Conservation (phyloP, 2,113 vertebrate species). For the Sporophila hypoxantha region DNA sequence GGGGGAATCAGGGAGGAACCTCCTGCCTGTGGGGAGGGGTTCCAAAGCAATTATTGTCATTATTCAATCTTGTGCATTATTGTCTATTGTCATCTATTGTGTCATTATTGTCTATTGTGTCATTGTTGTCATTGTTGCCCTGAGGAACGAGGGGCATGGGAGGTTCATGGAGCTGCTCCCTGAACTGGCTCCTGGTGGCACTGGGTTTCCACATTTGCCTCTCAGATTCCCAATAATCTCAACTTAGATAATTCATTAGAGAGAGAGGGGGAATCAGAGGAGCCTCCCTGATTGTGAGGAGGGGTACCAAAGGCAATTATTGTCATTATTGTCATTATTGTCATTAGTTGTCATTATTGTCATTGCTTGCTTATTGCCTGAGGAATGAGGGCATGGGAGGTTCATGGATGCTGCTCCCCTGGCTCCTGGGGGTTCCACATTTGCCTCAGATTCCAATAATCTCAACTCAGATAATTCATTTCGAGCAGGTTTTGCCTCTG, state of each 20-base stretch:
- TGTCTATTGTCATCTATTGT: too few relatives aligned
- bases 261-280: too few relatives aligned
- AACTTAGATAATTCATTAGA: not conserved
- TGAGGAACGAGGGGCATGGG: not conserved
- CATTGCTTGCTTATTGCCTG: not conserved
- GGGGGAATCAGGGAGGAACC: not conserved
- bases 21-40: not conserved
- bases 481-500: not conserved
- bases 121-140: not conserved
- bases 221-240: not conserved
- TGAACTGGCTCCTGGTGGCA: not conserved
- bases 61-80: not conserved
- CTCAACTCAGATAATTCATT: not conserved
- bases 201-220: not conserved
- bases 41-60: not conserved
- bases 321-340: too few relatives aligned
- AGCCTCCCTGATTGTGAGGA: too few relatives aligned
- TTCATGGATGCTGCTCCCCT: not conserved
- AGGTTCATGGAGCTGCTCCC: not conserved
- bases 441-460: not conserved
- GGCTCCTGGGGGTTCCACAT: not conserved
- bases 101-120: not conserved
- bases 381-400: not conserved
- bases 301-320: too few relatives aligned
- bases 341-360: not conserved